Conservation (phyloP, 2,888 invertebrate genomes). For the Oconnorella tubifera region DNA sequence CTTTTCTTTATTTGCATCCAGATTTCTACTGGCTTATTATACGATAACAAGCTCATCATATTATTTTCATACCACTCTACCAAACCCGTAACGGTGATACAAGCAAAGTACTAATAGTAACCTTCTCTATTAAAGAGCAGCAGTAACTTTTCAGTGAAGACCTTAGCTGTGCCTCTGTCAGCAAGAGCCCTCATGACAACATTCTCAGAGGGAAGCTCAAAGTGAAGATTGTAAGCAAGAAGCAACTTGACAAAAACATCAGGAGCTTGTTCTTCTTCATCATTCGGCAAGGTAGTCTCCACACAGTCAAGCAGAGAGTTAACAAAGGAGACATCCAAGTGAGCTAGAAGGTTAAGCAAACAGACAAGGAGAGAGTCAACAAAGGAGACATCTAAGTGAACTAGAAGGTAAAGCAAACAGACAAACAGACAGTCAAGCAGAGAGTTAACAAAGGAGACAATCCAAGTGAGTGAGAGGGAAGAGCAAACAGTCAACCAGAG, state of each 20-base stretch:
- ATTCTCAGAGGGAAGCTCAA: conserved; percentile 57
- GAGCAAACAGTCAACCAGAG: neutral
- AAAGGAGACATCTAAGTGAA: no score
- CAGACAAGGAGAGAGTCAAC: neutral
- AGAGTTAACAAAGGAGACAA: conserved; percentile 72
- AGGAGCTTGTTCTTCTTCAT: conserved; percentile 79
- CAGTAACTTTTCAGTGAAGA: conserved; percentile 84
- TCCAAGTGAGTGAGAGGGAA: conserved; percentile 80
- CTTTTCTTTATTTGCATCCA: no score
- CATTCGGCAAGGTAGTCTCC: conserved; percentile 70
- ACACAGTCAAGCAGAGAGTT: conserved; percentile 76
- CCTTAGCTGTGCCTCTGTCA: conserved; percentile 67
- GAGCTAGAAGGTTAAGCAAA: conserved; percentile 69
- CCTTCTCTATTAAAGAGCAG: conserved; percentile 83
- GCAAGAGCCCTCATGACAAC: conserved; percentile 51
- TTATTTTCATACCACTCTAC: no score
- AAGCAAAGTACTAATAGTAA: no score
- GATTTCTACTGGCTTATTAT: no score
- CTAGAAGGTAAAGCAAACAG: no score
- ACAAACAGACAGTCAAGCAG: no score
- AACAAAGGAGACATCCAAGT: conserved; percentile 78
- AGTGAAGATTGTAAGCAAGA: conserved; percentile 85
- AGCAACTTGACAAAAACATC: conserved; percentile 79
- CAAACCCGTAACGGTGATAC: no score
- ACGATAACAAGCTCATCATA: no score